A percentile compares a stretch with the other conserved stretches of the same genome.
Evolutionary conservation across 2,797 vertebrate genomes (phyloP).

Genomic region (Urocyon cinereoargenteus): DNA sequence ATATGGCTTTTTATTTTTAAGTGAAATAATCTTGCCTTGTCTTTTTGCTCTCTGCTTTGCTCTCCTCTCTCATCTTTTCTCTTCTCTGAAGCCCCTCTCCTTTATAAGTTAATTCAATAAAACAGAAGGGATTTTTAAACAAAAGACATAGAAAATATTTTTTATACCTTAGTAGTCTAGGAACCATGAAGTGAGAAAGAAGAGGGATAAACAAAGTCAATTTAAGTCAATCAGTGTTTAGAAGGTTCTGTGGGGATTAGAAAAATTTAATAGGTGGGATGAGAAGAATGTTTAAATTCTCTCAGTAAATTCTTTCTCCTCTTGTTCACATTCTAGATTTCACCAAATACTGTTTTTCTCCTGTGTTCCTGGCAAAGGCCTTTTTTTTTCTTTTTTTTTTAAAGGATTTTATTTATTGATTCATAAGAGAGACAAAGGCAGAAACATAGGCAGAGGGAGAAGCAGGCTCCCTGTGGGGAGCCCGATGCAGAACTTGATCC

Average conservation of each 20-base stretch:
- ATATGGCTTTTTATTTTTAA: background rate
- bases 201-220: background rate
- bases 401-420: too few relatives aligned
- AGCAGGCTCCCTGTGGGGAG: too few relatives aligned
- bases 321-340: background rate
- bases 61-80: background rate
- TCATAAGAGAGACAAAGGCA: too few relatives aligned
- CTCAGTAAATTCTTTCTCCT: background rate
- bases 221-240: background rate
- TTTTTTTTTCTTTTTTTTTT: background rate
- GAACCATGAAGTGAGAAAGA: constrained; percentile 13
- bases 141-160: background rate
- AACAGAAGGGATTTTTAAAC: background rate
- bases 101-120: background rate
- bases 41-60: background rate
- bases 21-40: background rate
- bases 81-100: background rate
- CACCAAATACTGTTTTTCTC: background rate
- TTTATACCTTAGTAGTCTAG: background rate
- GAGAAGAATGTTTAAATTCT: background rate
- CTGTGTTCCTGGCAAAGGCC: background rate
- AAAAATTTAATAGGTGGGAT: background rate
- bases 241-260: background rate
- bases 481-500: too few relatives aligned
- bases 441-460: too few relatives aligned